These are phyloP conservation scores for Penaeus japonicus DNA, from an alignment of 1,140 invertebrate genomes.

Conservation along the genomic window DNA sequence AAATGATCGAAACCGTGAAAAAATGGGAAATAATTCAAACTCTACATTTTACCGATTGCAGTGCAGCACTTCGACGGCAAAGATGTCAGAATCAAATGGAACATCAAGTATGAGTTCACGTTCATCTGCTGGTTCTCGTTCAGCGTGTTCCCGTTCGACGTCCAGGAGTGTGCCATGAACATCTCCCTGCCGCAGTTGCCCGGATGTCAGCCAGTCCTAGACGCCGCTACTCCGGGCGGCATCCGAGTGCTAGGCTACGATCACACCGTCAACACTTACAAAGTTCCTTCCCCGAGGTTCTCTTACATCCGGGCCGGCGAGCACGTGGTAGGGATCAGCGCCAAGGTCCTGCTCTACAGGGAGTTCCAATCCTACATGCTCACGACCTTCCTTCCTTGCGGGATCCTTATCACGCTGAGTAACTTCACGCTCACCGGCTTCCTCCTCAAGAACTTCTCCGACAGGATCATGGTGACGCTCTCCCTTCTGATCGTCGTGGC, in stretches of 20 bases:
- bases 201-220: slow-evolving; percentile 22
- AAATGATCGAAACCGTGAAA: no score
- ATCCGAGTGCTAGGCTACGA: not conserved
- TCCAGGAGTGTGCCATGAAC: not conserved
- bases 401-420: not conserved
- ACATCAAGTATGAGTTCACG: slow-evolving; percentile 18
- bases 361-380: slow-evolving; percentile 24
- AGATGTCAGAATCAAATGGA: slow-evolving; percentile 4
- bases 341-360: not conserved
- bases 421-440: slow-evolving; percentile 2
- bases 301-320: not conserved
- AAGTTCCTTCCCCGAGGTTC: not conserved
- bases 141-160: slow-evolving; percentile 12
- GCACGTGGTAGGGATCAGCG: not conserved
- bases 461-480: slow-evolving; percentile 20
- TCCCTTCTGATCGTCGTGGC: slow-evolving; percentile 28
- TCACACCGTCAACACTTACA: not conserved
- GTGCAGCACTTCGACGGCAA: not conserved
- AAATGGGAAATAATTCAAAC: no score
- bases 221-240: not conserved
- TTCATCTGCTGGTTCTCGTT: slow-evolving; percentile 15
- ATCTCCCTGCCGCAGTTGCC: slow-evolving; percentile 7
- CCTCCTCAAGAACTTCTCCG: slow-evolving; percentile 14
- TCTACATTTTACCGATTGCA: not conserved
- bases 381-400: slow-evolving; percentile 21